Percentiles rank a stretch among this genome's conserved stretches.
Conservation (phyloP, 2,797 vertebrate genomes). For the Cyprinella venusta region DNA sequence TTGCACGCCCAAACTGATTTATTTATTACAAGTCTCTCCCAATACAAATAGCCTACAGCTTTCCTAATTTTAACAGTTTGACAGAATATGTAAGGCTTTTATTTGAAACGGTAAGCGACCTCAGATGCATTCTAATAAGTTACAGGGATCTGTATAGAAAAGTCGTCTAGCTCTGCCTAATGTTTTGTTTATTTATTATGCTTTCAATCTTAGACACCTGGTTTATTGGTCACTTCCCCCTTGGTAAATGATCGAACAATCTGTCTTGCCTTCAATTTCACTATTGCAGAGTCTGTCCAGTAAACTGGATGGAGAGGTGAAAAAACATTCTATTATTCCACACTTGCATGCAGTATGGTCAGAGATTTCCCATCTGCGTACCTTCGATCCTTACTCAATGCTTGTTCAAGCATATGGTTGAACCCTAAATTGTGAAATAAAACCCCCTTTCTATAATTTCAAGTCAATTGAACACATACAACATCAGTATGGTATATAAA, state of each 20-base stretch:
- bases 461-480: constrained; percentile 22
- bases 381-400: constrained; percentile 19
- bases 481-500: constrained; percentile 27
- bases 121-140: not conserved
- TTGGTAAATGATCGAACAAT: not conserved
- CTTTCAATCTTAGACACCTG: constrained; percentile 32
- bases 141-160: not conserved
- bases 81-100: constrained; percentile 15
- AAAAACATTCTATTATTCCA: not conserved
- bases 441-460: not conserved
- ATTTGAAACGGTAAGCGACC: constrained; percentile 35
- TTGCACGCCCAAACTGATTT: constrained; percentile 23
- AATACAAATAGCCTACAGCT: not conserved
- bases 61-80: constrained; percentile 32
- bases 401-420: constrained; percentile 21
- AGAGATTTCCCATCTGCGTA: not conserved
- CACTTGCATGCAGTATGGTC: not conserved
- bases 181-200: constrained; percentile 35
- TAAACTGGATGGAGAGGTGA: not conserved
- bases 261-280: too few relatives aligned
- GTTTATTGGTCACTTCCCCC: constrained; percentile 28
- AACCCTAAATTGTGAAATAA: constrained; percentile 38
- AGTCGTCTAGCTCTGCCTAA: not conserved
- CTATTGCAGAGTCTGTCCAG: not conserved
- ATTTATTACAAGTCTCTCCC: constrained; percentile 26